A percentile compares a stretch with the other conserved stretches of the same genome.
phyloP scores from a whole-genome alignment of 2,113 vertebrate species.

The Catagonus wagneri region DNA sequence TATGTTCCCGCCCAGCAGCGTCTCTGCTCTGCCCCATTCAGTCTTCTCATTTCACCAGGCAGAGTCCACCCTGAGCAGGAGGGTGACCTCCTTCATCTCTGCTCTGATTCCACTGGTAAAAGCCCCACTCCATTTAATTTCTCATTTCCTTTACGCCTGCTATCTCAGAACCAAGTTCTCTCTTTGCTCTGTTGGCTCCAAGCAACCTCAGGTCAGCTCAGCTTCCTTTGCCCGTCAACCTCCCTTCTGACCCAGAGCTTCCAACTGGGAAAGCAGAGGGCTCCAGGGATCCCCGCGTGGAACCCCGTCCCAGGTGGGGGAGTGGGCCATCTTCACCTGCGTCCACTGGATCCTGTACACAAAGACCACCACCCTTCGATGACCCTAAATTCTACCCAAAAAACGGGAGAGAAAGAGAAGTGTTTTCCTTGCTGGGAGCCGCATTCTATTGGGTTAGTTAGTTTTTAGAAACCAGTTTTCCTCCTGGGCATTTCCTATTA shows the following conservation, averaged over 20 bases:
- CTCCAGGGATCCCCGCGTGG: accelerated
- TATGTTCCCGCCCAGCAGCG: background rate
- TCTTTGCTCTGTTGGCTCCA: background rate
- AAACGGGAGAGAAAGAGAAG: background rate
- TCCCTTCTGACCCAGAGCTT: background rate
- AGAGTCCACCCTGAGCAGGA: background rate
- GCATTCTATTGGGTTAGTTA: background rate
- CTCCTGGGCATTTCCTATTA: background rate
- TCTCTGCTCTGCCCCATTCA: background rate
- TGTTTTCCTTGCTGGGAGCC: background rate
- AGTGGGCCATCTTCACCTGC: background rate
- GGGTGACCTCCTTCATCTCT: background rate
- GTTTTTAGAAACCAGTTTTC: background rate
- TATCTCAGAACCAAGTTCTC: background rate
- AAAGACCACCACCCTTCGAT: background rate
- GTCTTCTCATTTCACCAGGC: background rate
- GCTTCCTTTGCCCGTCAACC: background rate
- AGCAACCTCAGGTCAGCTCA: background rate
- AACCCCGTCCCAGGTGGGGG: accelerated
- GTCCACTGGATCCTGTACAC: too few species aligned
- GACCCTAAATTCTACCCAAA: too few species aligned
- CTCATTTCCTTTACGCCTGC: background rate
- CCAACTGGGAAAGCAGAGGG: background rate
- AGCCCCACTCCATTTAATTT: background rate
- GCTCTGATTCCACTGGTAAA: background rate